A percentile compares a stretch with the other conserved stretches of the same genome.
These are phyloP conservation scores for Melangyna quadrimaculata DNA, from an alignment of 2,888 invertebrate genomes.

Conservation along the genomic window DNA sequence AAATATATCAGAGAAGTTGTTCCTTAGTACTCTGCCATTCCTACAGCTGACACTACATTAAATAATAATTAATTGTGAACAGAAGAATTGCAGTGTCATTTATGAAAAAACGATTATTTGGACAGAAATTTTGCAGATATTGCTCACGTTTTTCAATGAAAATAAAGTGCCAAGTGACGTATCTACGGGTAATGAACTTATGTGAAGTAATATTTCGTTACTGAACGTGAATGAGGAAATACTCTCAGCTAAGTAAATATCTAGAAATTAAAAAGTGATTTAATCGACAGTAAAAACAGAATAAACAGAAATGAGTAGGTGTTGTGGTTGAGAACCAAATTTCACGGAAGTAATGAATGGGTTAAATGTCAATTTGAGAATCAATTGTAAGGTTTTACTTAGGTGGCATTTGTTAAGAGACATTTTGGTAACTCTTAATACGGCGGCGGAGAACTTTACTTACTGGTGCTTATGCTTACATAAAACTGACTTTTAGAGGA, in stretches of 20 bases:
- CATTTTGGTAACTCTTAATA: too few relatives aligned
- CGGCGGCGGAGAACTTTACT: too few relatives aligned
- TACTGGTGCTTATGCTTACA: too few relatives aligned
- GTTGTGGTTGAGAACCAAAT: not conserved
- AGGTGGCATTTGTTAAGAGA: too few relatives aligned
- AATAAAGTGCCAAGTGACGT: not conserved
- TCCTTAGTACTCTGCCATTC: not conserved
- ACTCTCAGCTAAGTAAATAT: not conserved
- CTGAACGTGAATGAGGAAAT: not conserved
- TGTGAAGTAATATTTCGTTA: not conserved
- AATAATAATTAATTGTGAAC: constrained; percentile 52
- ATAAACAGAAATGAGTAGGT: not conserved
- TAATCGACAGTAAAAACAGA: not conserved
- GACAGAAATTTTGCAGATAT: constrained; percentile 38
- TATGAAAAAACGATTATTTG: constrained; percentile 56
- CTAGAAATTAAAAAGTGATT: not conserved
- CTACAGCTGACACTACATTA: constrained; percentile 47
- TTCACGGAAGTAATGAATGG: not conserved
- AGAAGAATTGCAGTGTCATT: constrained; percentile 19
- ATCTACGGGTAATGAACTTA: constrained; percentile 40
- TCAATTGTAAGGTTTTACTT: too few relatives aligned
- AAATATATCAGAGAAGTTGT: not conserved
- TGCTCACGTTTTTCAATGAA: constrained; percentile 24
- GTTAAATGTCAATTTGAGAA: too few relatives aligned
- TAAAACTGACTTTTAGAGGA: too few relatives aligned